Evolutionary conservation across 2,888 invertebrate genomes (phyloP).

Genomic region (Ditylenchus weischeri): DNA sequence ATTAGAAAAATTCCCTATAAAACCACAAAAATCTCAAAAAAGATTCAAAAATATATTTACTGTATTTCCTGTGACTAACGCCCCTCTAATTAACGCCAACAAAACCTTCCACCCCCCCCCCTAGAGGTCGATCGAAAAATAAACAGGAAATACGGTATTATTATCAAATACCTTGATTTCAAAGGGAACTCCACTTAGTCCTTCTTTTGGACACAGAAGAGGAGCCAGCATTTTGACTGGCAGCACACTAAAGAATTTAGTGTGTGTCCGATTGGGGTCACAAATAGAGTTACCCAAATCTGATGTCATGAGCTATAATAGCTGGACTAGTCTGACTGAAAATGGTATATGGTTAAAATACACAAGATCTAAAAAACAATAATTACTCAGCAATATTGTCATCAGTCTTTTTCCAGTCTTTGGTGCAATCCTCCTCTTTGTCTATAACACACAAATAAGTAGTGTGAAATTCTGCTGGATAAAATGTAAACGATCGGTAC

Average conservation of each 20-base stretch:
- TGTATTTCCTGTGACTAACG: too few species aligned
- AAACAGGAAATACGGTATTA: too few species aligned
- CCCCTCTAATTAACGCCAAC: too few species aligned
- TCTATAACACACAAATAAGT: neutral
- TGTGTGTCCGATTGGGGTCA: neutral
- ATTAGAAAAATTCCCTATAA: too few species aligned
- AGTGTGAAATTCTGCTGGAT: neutral
- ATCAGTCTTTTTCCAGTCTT: constrained; percentile 13
- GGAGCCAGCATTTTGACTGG: constrained; percentile 43
- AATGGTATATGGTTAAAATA: neutral
- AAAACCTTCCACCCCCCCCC: too few species aligned
- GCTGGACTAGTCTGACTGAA: neutral
- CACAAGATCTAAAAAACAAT: too few species aligned
- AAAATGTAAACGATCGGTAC: neutral
- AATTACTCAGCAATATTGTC: neutral
- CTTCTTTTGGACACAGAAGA: constrained; percentile 40
- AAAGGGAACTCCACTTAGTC: constrained; percentile 39
- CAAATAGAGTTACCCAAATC: constrained; percentile 1
- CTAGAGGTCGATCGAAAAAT: too few species aligned
- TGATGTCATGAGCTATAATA: neutral
- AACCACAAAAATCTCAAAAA: too few species aligned
- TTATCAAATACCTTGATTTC: constrained; percentile 27
- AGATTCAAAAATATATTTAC: too few species aligned
- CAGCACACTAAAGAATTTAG: constrained; percentile 31
- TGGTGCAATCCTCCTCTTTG: constrained; percentile 4